Evolutionary conservation across 2,113 vertebrate genomes (phyloP).

Genomic region (Ageneiosus marmoratus): DNA sequence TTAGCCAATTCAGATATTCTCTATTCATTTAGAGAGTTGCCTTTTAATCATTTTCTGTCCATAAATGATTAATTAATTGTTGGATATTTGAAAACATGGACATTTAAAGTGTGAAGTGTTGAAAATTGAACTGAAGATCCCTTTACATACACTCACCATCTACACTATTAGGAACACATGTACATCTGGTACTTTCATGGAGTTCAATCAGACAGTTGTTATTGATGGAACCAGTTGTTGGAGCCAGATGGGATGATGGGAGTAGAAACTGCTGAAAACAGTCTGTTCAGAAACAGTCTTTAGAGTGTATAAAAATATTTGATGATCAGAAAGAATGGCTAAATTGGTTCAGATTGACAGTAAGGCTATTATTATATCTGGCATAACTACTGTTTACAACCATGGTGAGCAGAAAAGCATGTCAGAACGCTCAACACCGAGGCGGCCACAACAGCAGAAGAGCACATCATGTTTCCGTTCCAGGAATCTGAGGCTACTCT

Average conservation of each 20-base stretch:
- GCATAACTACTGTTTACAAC: not conserved
- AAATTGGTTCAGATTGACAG: not conserved
- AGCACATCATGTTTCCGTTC: not conserved
- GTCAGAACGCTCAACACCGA: not conserved
- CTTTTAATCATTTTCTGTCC: slow-evolving; percentile 12
- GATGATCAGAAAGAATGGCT: not conserved
- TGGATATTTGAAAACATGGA: not conserved
- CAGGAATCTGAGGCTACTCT: not conserved
- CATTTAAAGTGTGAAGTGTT: not conserved
- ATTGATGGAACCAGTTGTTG: not conserved
- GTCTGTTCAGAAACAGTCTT: no score
- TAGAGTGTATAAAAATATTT: not conserved
- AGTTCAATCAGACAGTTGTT: not conserved
- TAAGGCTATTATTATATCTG: not conserved
- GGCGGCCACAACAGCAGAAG: not conserved
- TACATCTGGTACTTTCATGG: not conserved
- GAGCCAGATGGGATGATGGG: not conserved
- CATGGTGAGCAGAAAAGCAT: not conserved
- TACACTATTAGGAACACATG: not conserved
- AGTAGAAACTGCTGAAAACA: not conserved
- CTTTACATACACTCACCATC: not conserved
- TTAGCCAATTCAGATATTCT: slow-evolving; percentile 17
- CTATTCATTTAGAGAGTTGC: slow-evolving; percentile 34
- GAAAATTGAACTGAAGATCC: not conserved
- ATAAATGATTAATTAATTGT: not conserved